Evolutionary conservation across 2,797 vertebrate genomes (phyloP).

Genomic region (Sebastes ruberrimus): DNA sequence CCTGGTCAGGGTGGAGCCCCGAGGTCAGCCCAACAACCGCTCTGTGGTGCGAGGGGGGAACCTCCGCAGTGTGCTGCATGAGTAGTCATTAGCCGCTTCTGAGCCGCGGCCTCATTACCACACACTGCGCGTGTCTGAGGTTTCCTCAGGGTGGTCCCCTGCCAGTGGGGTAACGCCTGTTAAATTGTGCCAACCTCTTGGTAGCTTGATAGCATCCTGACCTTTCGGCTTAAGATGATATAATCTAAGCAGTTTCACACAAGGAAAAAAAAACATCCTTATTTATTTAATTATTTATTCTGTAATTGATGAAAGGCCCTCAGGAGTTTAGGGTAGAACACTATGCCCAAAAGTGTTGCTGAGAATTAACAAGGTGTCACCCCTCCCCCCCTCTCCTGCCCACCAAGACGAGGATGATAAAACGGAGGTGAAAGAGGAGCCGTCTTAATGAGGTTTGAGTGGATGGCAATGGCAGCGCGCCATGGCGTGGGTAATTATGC

Average conservation of each 20-base stretch:
- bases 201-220: slow-evolving; percentile 35
- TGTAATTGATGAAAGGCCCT: slow-evolving; percentile 30
- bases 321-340: background rate
- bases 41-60: slow-evolving; percentile 18
- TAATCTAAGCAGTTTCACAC: slow-evolving; percentile 2
- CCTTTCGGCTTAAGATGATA: slow-evolving; percentile 30
- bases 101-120: slow-evolving; percentile 56
- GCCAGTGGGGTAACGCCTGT: slow-evolving; percentile 36
- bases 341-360: slow-evolving; percentile 9
- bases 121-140: slow-evolving; percentile 38
- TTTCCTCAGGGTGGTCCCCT: slow-evolving; percentile 54
- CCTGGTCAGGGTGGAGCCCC: slow-evolving; percentile 43
- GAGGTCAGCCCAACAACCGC: slow-evolving; percentile 44
- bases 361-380: slow-evolving; percentile 20
- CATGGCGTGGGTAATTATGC: slow-evolving; percentile 58
- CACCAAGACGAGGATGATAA: slow-evolving; percentile 13
- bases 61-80: slow-evolving; percentile 19
- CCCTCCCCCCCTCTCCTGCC: background rate
- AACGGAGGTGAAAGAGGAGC: slow-evolving; percentile 44
- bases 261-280: background rate
- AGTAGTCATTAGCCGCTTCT: slow-evolving; percentile 57
- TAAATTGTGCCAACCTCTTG: slow-evolving; percentile 46
- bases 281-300: slow-evolving; percentile 24
- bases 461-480: slow-evolving; percentile 47
- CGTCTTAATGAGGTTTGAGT: slow-evolving; percentile 62